A percentile compares a stretch with the other conserved stretches of the same genome.
Conservation (phyloP, 2,888 invertebrate genomes). For the Ennomos fuscantarius region DNA sequence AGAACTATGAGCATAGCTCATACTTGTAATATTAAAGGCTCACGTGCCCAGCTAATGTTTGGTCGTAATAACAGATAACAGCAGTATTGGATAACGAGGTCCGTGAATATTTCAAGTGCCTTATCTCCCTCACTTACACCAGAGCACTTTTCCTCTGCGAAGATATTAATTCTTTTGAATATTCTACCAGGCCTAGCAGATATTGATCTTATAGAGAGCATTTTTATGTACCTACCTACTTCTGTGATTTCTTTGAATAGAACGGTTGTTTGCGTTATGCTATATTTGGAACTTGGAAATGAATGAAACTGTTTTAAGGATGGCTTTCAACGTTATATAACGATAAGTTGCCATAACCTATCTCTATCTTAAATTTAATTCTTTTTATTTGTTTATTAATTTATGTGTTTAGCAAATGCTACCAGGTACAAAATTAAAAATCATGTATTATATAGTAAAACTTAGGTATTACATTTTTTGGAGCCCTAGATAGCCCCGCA, state of each 20-base stretch:
- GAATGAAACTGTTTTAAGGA: no score
- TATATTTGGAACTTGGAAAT: conserved; percentile 1
- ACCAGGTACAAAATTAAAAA: no score
- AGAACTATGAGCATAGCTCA: neutral
- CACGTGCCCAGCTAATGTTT: conserved; percentile 16
- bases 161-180: conserved; percentile 57
- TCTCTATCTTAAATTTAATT: no score
- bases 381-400: no score
- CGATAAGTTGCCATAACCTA: no score
- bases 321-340: no score
- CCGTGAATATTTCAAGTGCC: conserved; percentile 55
- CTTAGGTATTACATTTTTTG: no score
- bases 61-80: conserved; percentile 45
- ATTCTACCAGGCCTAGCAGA: conserved; percentile 43
- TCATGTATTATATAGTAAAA: no score
- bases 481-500: no score
- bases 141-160: conserved; percentile 45
- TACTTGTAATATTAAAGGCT: conserved; percentile 1
- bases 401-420: no score
- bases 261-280: neutral
- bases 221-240: conserved; percentile 28
- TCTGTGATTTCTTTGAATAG: conserved; percentile 19
- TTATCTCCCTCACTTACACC: conserved; percentile 51
- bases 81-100: conserved; percentile 48
- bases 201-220: conserved; percentile 44